Percentiles rank a stretch among this genome's conserved stretches.
Evolutionary conservation across 2,113 vertebrate species (phyloP).

Genomic region (Neomonachus schauinslandi): DNA sequence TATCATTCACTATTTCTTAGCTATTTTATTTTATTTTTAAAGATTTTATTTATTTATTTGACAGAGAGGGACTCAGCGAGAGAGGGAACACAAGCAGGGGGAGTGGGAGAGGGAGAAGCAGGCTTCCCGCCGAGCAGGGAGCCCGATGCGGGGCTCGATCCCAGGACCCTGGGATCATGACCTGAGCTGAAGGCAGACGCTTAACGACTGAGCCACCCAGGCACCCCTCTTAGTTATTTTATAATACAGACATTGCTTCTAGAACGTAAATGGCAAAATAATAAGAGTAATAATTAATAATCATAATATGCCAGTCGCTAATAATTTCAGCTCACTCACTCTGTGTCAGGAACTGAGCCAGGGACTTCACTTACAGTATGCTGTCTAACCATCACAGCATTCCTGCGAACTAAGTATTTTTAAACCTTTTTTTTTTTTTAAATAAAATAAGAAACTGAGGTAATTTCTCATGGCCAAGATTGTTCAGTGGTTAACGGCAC

Average conservation of each 20-base stretch:
- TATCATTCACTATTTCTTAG: constrained; percentile 5
- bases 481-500: background rate
- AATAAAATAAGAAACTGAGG: background rate
- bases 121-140: too few relatives aligned
- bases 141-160: too few relatives aligned
- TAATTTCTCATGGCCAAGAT: background rate
- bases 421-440: background rate
- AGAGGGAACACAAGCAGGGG: too few relatives aligned
- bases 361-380: background rate
- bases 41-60: too few relatives aligned
- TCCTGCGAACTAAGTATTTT: background rate
- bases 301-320: background rate
- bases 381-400: background rate
- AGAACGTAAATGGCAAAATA: background rate
- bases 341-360: background rate
- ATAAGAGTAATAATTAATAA: background rate
- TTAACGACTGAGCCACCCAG: too few relatives aligned
- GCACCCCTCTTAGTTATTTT: background rate
- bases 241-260: background rate
- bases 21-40: background rate
- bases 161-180: too few relatives aligned
- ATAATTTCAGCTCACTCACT: background rate
- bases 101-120: too few relatives aligned
- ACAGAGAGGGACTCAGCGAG: too few relatives aligned
- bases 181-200: too few relatives aligned